Evolutionary conservation across 2,888 invertebrate species (phyloP).

Genomic region (Halictus ligatus): DNA sequence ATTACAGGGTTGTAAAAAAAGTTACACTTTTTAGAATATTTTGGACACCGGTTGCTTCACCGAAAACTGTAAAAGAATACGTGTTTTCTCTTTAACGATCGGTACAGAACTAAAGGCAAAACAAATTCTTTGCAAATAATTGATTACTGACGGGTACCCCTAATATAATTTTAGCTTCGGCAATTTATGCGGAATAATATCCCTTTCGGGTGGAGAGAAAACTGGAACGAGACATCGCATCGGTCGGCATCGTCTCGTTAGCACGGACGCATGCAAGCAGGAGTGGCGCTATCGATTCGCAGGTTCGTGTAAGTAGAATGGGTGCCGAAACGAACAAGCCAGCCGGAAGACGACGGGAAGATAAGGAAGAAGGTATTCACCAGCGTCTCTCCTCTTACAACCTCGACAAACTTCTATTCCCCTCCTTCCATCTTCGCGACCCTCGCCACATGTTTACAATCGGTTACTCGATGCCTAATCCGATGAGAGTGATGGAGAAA

Average conservation of each 20-base stretch:
- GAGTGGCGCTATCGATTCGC: constrained; percentile 48
- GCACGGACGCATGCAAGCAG: constrained; percentile 19
- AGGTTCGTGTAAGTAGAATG: constrained; percentile 38
- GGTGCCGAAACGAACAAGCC: constrained; percentile 44
- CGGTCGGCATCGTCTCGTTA: not conserved
- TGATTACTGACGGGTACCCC: too few relatives aligned
- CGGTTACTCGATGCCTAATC: constrained; percentile 77
- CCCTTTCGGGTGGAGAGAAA: not conserved
- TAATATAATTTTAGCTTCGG: too few relatives aligned
- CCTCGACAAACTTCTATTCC: constrained; percentile 76
- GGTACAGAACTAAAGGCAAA: too few relatives aligned
- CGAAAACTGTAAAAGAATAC: too few relatives aligned
- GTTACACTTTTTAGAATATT: too few relatives aligned
- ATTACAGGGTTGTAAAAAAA: too few relatives aligned
- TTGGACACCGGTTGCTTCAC: too few relatives aligned
- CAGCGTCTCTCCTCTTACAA: constrained; percentile 76
- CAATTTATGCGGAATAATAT: too few relatives aligned
- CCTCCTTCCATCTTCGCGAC: constrained; percentile 63
- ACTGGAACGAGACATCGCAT: constrained; percentile 11
- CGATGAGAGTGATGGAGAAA: constrained; percentile 59
- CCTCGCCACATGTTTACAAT: constrained; percentile 74
- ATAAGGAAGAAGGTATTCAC: constrained; percentile 75
- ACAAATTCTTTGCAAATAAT: too few relatives aligned
- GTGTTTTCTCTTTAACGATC: too few relatives aligned
- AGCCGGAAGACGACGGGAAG: constrained; percentile 56